These are phyloP conservation scores for Sisor rabdophorus DNA, from an alignment of 2,113 vertebrate species.

Conservation along the genomic window DNA sequence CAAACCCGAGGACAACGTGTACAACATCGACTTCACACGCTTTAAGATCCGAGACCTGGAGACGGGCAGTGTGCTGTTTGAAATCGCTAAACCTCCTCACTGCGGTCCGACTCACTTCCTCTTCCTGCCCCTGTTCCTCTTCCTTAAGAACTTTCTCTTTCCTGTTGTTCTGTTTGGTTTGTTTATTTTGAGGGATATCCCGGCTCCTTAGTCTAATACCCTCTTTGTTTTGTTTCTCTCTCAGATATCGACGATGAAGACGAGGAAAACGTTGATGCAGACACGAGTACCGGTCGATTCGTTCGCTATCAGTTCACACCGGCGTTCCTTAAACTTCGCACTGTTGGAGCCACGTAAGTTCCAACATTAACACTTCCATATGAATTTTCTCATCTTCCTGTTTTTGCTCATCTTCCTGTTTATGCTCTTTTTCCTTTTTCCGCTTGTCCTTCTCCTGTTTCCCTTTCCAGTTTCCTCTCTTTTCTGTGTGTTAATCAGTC, in stretches of 20 bases:
- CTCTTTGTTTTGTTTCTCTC: background rate
- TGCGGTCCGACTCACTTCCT: slow-evolving; percentile 64
- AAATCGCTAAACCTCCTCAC: slow-evolving; percentile 93
- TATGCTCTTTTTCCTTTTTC: background rate
- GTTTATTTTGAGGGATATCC: no score
- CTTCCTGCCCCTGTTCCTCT: background rate
- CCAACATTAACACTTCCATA: no score
- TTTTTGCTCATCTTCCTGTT: background rate
- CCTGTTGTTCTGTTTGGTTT: no score
- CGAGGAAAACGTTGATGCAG: slow-evolving; percentile 77
- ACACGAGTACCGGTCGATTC: slow-evolving; percentile 86
- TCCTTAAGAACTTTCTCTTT: no score
- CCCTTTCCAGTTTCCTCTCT: background rate
- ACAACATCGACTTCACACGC: slow-evolving; percentile 92
- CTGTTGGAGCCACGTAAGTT: slow-evolving; percentile 95
- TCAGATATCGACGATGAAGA: slow-evolving; percentile 77
- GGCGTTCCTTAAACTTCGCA: slow-evolving; percentile 88
- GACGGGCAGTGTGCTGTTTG: slow-evolving; percentile 91
- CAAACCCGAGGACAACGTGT: slow-evolving; percentile 92
- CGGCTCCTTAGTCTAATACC: no score
- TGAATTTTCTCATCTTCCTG: no score
- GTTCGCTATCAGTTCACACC: slow-evolving; percentile 98
- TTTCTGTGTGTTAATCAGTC: no score
- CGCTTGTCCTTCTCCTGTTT: background rate
- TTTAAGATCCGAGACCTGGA: slow-evolving; percentile 98